Evolutionary conservation across 2,113 vertebrate species (phyloP), one percentile per base, ranked within the genome.

Genomic region (Raja brachyura): DNA sequence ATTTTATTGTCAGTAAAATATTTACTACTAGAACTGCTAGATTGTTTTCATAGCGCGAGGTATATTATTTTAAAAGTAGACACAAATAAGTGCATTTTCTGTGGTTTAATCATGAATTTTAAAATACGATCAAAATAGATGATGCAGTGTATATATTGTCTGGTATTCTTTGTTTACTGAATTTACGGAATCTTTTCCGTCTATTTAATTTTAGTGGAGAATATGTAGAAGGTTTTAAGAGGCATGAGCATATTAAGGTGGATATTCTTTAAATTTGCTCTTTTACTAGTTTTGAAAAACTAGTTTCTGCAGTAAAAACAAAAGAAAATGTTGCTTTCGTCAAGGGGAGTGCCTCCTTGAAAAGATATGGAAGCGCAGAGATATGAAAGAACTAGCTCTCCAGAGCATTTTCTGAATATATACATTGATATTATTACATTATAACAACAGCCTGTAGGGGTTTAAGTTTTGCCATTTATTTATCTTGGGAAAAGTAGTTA

Each of bases 341-440:
- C 90, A 92, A 92, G 90, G 90, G 90, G 90, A 92, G 68, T 92
- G 90, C 68, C 31, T 92, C 90, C 90, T 92, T 92, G 90, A 92
- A 92, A 73, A 73, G 90, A 92, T 92, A 92, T 54, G n/a, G 90
- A 73, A 92, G 33, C 68, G 28, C 39, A 73, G 90, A 48, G 73
- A 92, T 74, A 92, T 48, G 33, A 74, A 14, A 68, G 68, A 74
- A 73, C 68, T 70, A 54, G 39, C 20, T 92, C 90, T 92, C 66
- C 90, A 54, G 90, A 92, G 68, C 66, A 92, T 92, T 92, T 88
- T 92, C 54, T 92, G 90, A 92, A 92, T 92, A 73, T 73, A 92
- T 92, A 92, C 68, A 92, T 73, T 54, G 66, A 92, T 74, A 28
- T 54, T 28, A 73, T 73, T 73, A 92, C 22, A 73, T 92, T 92